Evolutionary conservation across 2,888 invertebrate species (phyloP).

Genomic region (Drosophila austrosaltans): DNA sequence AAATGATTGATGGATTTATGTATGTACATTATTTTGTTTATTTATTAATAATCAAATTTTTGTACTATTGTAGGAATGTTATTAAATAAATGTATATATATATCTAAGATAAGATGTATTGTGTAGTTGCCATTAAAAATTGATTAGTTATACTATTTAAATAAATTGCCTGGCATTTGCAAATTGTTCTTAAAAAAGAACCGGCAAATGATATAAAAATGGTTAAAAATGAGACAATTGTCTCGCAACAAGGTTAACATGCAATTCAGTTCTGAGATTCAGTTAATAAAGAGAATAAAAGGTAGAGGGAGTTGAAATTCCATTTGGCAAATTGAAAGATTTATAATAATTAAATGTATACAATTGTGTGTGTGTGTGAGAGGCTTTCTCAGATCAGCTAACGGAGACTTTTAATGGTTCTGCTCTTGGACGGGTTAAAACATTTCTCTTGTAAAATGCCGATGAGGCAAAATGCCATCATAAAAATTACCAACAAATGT

Average conservation of each 20-base stretch:
- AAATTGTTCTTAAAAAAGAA: too few species aligned
- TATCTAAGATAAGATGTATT: too few species aligned
- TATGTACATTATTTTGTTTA: neutral
- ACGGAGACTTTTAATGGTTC: constrained; percentile 38
- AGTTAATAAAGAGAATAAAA: too few species aligned
- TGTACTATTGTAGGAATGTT: neutral
- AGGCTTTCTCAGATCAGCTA: constrained; percentile 20
- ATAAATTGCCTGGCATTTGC: too few species aligned
- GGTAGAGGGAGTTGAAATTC: neutral
- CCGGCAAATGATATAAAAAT: neutral
- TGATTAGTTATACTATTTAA: neutral
- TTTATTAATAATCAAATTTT: neutral
- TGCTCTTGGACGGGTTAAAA: constrained; percentile 18
- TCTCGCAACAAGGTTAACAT: neutral
- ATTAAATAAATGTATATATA: neutral
- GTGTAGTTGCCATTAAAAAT: neutral
- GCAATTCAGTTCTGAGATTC: neutral
- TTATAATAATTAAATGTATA: constrained; percentile 5
- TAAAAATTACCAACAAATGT: constrained; percentile 41
- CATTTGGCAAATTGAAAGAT: constrained; percentile 1
- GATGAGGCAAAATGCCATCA: constrained; percentile 19
- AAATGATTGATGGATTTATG: neutral
- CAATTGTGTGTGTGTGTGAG: neutral
- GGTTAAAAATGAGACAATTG: neutral
- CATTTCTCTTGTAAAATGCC: constrained; percentile 47